phyloP scores from a whole-genome alignment of 2,888 invertebrate genomes.

The Cephus nigrinus region DNA sequence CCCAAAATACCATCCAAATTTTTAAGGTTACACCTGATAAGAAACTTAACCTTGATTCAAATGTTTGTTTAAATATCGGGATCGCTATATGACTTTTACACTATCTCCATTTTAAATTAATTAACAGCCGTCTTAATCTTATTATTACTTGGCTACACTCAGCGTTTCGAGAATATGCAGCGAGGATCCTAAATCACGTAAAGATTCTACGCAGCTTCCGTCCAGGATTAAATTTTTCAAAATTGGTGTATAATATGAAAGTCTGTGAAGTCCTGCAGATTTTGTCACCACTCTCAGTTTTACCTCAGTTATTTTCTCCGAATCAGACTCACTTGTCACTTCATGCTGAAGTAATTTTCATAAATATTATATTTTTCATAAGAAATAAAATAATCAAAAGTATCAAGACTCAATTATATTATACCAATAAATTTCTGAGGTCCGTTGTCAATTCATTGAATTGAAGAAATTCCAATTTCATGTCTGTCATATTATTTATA shows the following conservation, averaged over 20 bases:
- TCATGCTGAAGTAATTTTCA: slow-evolving; percentile 9
- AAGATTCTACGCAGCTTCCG: slow-evolving; percentile 30
- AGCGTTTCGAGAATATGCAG: slow-evolving; percentile 21
- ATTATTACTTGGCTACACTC: slow-evolving; percentile 25
- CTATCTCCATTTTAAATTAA: not conserved
- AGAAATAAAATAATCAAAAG: not conserved
- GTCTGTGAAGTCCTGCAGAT: slow-evolving; percentile 33
- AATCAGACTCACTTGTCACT: slow-evolving; percentile 25
- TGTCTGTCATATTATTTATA: not conserved
- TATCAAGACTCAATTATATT: not conserved
- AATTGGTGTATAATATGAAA: slow-evolving; percentile 29
- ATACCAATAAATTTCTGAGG: slow-evolving; percentile 30
- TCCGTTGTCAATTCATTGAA: slow-evolving; percentile 5
- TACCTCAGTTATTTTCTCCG: slow-evolving; percentile 14
- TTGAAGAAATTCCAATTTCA: not conserved
- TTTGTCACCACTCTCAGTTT: slow-evolving; percentile 28
- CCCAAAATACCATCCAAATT: slow-evolving; percentile 30
- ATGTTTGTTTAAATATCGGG: not conserved
- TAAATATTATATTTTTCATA: not conserved
- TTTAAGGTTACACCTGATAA: slow-evolving; percentile 25
- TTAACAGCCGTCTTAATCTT: not conserved
- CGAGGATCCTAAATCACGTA: slow-evolving; percentile 31
- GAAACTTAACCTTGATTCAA: not conserved
- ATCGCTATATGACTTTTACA: not conserved
- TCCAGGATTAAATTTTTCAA: slow-evolving; percentile 27